These are phyloP conservation scores for Pseudotriccus pelzelni DNA, from an alignment of 2,797 vertebrate species.

Conservation along the genomic window DNA sequence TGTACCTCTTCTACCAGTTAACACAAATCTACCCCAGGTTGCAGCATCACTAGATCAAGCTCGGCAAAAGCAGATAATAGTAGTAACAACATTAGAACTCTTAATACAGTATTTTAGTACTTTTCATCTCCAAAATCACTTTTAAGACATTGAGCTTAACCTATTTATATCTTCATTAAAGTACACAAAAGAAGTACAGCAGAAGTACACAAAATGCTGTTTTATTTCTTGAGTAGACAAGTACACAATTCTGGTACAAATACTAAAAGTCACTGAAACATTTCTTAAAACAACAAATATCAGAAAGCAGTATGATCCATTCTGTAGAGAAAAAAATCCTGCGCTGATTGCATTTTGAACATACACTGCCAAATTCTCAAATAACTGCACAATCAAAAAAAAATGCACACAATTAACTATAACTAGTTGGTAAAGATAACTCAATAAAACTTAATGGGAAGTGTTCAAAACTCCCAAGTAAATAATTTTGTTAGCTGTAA, in stretches of 20 bases:
- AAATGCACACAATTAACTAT: background rate
- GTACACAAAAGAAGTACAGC: background rate
- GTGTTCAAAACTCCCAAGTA: background rate
- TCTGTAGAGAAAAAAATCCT: background rate
- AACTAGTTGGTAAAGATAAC: background rate
- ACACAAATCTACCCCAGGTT: background rate
- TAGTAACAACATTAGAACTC: background rate
- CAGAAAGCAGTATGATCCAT: background rate
- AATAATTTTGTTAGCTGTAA: background rate
- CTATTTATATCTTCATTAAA: background rate
- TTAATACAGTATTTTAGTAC: background rate
- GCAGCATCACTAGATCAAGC: background rate
- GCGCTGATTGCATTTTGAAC: background rate
- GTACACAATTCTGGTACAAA: background rate
- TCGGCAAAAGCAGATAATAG: background rate
- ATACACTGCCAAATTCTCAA: background rate
- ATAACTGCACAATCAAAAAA: background rate
- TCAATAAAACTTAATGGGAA: background rate
- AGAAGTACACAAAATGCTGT: background rate
- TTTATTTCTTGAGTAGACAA: background rate
- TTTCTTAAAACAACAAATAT: background rate
- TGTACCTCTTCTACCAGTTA: background rate
- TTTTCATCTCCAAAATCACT: background rate
- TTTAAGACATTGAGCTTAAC: background rate
- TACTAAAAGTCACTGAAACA: background rate